These are phyloP conservation scores for Stichopus horrens DNA, from an alignment of 53 echinoderm and acorn worm species.

Conservation along the genomic window DNA sequence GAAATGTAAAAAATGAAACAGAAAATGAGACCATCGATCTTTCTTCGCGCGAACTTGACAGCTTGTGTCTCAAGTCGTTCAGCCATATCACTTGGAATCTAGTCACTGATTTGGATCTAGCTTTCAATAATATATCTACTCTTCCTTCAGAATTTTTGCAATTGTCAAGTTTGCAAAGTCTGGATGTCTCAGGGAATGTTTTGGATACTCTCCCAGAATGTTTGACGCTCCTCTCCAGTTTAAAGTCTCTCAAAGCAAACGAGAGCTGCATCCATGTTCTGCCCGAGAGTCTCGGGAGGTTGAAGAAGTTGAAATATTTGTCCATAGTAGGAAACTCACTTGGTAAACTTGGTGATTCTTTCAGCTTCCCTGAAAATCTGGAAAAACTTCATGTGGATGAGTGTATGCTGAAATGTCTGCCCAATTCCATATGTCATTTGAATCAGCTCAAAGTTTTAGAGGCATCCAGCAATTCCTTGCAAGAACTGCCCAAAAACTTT, in stretches of 20 bases:
- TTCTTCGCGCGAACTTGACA: slow-evolving; percentile 15
- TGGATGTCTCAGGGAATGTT: slow-evolving; percentile 64
- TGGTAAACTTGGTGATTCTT: slow-evolving; percentile 40
- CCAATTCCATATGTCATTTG: slow-evolving; percentile 68
- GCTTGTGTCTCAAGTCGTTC: not conserved
- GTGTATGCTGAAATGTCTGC: slow-evolving; percentile 58
- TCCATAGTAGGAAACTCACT: slow-evolving; percentile 75
- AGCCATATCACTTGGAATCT: slow-evolving; percentile 1
- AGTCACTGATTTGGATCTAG: slow-evolving; percentile 64
- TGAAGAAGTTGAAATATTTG: slow-evolving; percentile 52
- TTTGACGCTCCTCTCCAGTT: slow-evolving; percentile 20
- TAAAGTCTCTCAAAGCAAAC: slow-evolving; percentile 58
- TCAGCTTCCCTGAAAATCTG: slow-evolving; percentile 59
- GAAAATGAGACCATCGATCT: not conserved
- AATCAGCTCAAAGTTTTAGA: slow-evolving; percentile 68
- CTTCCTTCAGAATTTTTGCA: slow-evolving; percentile 45
- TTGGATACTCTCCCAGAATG: slow-evolving; percentile 52
- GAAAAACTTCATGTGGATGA: slow-evolving; percentile 72
- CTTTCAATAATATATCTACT: slow-evolving; percentile 59
- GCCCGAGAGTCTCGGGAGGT: slow-evolving; percentile 49
- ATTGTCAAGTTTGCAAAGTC: slow-evolving; percentile 41
- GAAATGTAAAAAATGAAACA: not conserved
- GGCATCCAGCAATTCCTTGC: slow-evolving; percentile 64
- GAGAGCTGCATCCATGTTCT: slow-evolving; percentile 70
- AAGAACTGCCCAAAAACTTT: slow-evolving; percentile 61